These are phyloP conservation scores for Ophonus ardosiacus DNA, from an alignment of 2,888 invertebrate species.

Conservation along the genomic window DNA sequence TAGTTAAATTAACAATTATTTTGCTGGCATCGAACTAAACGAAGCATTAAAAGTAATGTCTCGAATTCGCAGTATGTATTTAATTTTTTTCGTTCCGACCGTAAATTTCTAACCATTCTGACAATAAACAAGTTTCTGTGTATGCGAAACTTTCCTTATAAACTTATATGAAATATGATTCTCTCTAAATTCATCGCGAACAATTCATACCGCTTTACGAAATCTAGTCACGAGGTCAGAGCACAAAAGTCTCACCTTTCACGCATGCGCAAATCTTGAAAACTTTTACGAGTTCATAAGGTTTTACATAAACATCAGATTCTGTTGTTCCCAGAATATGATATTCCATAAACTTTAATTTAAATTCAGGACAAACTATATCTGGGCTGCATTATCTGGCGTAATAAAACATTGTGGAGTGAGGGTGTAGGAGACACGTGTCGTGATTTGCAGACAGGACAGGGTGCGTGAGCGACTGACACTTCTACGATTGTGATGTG, in stretches of 20 bases:
- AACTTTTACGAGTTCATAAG: constrained; percentile 28
- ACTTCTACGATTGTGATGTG: constrained; percentile 50
- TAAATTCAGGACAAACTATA: constrained; percentile 26
- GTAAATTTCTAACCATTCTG: too few species aligned
- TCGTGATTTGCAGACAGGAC: not conserved
- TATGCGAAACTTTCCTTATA: not conserved
- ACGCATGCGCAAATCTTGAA: constrained; percentile 22
- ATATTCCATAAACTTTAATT: constrained; percentile 21
- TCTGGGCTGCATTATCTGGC: constrained; percentile 10
- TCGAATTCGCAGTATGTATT: too few species aligned
- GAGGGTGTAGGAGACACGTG: constrained; percentile 13
- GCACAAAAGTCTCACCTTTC: not conserved
- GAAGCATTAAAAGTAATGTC: too few species aligned
- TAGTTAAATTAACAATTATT: too few species aligned
- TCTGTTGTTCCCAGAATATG: constrained; percentile 14
- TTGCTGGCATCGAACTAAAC: too few species aligned
- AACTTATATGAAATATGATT: not conserved
- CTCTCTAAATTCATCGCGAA: not conserved
- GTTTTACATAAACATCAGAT: constrained; percentile 25
- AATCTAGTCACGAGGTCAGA: not conserved
- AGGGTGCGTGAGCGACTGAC: constrained; percentile 35
- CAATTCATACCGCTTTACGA: not conserved
- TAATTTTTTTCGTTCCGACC: too few species aligned
- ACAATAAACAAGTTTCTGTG: too few species aligned
- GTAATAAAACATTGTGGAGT: constrained; percentile 18